Evolutionary conservation across 2,888 invertebrate genomes (phyloP).

Genomic region (Tetramorium bicarinatum): DNA sequence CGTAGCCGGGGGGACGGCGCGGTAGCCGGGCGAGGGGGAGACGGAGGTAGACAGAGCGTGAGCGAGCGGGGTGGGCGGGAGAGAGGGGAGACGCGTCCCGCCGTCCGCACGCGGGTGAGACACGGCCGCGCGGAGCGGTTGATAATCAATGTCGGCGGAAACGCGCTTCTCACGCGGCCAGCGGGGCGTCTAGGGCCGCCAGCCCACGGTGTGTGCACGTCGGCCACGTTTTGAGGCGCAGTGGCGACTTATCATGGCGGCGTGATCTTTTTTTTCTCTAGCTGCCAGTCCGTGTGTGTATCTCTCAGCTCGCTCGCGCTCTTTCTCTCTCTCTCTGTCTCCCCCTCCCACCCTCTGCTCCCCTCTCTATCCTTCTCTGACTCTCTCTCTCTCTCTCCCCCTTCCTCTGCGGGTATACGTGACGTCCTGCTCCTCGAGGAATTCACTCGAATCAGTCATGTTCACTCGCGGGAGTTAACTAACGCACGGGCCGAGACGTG

Average conservation of each 20-base stretch:
- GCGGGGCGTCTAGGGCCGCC: neutral
- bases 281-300: constrained; percentile 64
- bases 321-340: neutral
- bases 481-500: constrained; percentile 2
- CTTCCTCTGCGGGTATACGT: constrained; percentile 51
- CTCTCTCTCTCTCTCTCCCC: neutral
- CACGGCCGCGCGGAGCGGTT: neutral
- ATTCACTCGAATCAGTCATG: constrained; percentile 41
- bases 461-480: constrained; percentile 9
- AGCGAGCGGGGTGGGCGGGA: neutral
- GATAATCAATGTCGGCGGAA: neutral
- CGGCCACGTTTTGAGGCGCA: constrained; percentile 71
- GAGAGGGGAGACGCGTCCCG: neutral
- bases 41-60: neutral
- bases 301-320: constrained; percentile 54
- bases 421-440: constrained; percentile 62
- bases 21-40: neutral
- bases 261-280: constrained; percentile 71
- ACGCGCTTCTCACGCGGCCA: neutral
- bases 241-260: constrained; percentile 81
- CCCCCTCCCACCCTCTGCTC: neutral
- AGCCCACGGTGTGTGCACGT: constrained; percentile 27
- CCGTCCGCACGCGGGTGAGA: neutral
- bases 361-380: neutral
- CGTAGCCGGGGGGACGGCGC: neutral